A percentile compares a stretch with the other conserved stretches of the same genome.
phyloP scores from a whole-genome alignment of 2,797 vertebrate genomes.

The Spatula clypeata region DNA sequence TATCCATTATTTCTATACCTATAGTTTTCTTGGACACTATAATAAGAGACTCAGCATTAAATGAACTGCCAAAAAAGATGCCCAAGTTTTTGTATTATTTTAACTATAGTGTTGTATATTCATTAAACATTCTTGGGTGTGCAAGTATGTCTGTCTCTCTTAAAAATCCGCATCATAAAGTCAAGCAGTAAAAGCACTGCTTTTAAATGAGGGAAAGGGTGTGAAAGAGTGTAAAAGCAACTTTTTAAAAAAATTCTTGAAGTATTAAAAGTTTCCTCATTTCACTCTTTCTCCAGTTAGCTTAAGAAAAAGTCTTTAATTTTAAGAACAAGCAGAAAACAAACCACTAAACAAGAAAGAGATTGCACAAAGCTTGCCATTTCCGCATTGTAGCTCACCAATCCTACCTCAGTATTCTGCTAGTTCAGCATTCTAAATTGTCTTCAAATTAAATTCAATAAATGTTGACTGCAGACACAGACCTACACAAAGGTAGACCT shows the following conservation, averaged over 20 bases:
- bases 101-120: neutral
- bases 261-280: neutral
- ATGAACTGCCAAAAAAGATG: neutral
- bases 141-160: neutral
- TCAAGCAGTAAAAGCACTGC: neutral
- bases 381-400: conserved; percentile 23
- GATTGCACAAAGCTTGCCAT: conserved; percentile 1
- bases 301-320: conserved; percentile 1
- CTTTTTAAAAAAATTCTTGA: neutral
- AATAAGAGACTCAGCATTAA: neutral
- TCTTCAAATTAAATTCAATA: neutral
- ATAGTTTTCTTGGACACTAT: neutral
- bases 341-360: neutral
- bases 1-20: neutral
- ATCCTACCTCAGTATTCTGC: conserved; percentile 15
- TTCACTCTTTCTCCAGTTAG: conserved; percentile 33
- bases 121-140: neutral
- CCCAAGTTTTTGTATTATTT: neutral
- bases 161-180: neutral
- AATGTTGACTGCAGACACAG: conserved; percentile 12
- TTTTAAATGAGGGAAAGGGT: neutral
- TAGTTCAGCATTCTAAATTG: conserved; percentile 31
- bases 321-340: conserved; percentile 39
- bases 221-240: neutral
- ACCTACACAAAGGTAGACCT: neutral